These are phyloP conservation scores for Trididemnum nubilum DNA, from an alignment of 23 tunicate genomes.

Conservation along the genomic window DNA sequence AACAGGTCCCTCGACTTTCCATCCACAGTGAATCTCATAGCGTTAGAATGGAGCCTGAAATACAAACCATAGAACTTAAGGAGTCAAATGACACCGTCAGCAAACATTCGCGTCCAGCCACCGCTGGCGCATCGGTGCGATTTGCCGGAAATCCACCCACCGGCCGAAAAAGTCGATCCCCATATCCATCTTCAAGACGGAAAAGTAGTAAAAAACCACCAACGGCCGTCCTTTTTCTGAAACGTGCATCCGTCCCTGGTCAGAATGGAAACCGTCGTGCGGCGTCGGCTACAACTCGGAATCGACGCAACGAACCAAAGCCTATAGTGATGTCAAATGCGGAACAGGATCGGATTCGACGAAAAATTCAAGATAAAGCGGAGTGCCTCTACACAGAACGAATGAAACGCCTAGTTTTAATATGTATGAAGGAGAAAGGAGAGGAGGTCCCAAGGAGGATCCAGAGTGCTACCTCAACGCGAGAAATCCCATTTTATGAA, in stretches of 20 bases:
- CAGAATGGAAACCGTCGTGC: neutral
- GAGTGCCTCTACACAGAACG: constrained; percentile 56
- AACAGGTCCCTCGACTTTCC: neutral
- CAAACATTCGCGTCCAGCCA: constrained; percentile 39
- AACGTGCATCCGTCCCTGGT: constrained; percentile 19
- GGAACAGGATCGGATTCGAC: constrained; percentile 71
- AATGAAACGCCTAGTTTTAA: constrained; percentile 30
- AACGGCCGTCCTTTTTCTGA: constrained; percentile 35
- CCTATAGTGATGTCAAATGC: constrained; percentile 54
- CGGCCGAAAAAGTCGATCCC: neutral
- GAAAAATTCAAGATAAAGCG: constrained; percentile 71
- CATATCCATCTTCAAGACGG: constrained; percentile 7
- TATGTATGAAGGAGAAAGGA: neutral
- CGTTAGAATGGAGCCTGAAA: constrained; percentile 10
- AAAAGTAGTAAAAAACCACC: constrained; percentile 40
- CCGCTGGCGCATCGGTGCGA: constrained; percentile 46
- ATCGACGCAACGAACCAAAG: neutral
- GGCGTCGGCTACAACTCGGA: neutral
- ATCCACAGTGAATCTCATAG: neutral
- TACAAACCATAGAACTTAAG: constrained; percentile 4
- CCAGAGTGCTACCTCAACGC: constrained; percentile 19
- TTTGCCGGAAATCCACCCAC: constrained; percentile 24
- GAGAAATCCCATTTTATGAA: neutral
- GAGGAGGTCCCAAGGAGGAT: neutral
- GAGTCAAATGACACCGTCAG: neutral